Evolutionary conservation across 2,888 invertebrate species (phyloP), one percentile per base, ranked within the genome.

Genomic region (Xiphydria camelus): DNA sequence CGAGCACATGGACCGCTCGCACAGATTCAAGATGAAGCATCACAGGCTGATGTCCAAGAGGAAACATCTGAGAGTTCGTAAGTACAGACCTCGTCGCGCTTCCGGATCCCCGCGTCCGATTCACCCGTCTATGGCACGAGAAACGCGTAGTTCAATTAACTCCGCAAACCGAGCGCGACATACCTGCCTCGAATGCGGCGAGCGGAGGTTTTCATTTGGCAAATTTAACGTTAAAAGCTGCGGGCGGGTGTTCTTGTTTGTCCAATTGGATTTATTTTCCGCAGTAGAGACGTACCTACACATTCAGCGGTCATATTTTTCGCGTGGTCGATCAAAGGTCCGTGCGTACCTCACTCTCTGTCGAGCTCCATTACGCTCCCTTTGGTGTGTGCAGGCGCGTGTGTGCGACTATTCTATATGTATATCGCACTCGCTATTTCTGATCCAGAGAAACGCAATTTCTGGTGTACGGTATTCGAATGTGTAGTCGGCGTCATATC

Each of bases 1-100:
- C 12, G 66, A 68, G 10, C 66, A 64, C 43, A 66, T 65, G 29
- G 66, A 68, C 10, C 66, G 64, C 43, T 66, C 64, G 29, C 71
- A 66, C 47, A 70, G 64, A 52, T 64, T 69, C 47, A 64, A 68
- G 38, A 59, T 69, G 57, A 73, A 73, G 45, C 73, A 73, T 51
- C 70, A 70, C 25, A 64, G 65, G 44, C 49, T 68, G 26, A 51
- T 58, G 37, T 61, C 64, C 22, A 72, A 73, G 44, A 68, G 68
- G 39, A 74, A 73, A 47, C 67, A 66, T 33, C 49, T 59, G 12
- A 62, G 66, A 61, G 53, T 59, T 45, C 70, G 73, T 73, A 40
- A 70, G 73, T 67, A n/a, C n/a, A n/a, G n/a, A n/a, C n/a, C n/a
- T n/a, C n/a, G n/a, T n/a, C n/a, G n/a, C n/a, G n/a, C n/a, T n/a